Evolutionary conservation across 2,797 vertebrate species (phyloP).

Genomic region (Varecia variegata): DNA sequence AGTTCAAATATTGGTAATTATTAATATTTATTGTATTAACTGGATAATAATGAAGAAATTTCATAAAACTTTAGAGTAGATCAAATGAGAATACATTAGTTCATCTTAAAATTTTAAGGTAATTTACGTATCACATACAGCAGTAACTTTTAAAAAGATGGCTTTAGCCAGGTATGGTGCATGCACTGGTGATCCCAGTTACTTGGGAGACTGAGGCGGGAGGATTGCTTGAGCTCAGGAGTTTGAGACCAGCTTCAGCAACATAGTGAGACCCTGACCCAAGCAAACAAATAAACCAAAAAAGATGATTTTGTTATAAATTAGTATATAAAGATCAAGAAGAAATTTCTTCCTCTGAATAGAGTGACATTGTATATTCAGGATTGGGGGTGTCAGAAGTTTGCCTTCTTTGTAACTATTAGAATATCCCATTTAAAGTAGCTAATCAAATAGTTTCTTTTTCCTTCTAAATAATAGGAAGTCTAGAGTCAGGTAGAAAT

Average conservation of each 20-base stretch:
- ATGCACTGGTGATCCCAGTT: not conserved
- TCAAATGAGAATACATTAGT: not conserved
- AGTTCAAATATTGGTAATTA: not conserved
- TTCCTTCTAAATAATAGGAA: not conserved
- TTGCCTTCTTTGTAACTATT: not conserved
- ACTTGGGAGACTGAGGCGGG: not conserved
- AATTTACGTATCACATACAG: not conserved
- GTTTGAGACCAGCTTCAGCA: not conserved
- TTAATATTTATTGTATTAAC: not conserved
- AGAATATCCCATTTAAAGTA: not conserved
- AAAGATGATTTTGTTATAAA: not conserved
- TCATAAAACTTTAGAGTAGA: not conserved
- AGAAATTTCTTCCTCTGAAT: not conserved
- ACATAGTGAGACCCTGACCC: not conserved
- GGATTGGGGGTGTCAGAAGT: not conserved
- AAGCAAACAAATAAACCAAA: not conserved
- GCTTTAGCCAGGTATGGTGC: not conserved
- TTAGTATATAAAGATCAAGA: not conserved
- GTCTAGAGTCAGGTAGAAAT: not conserved
- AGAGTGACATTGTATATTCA: not conserved
- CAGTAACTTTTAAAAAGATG: not conserved
- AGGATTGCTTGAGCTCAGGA: not conserved
- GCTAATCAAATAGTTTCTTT: not conserved
- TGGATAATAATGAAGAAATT: not conserved
- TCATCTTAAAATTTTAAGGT: slow-evolving; percentile 26